Conservation (phyloP, 2,113 vertebrate genomes). For the Suncus etruscus region DNA sequence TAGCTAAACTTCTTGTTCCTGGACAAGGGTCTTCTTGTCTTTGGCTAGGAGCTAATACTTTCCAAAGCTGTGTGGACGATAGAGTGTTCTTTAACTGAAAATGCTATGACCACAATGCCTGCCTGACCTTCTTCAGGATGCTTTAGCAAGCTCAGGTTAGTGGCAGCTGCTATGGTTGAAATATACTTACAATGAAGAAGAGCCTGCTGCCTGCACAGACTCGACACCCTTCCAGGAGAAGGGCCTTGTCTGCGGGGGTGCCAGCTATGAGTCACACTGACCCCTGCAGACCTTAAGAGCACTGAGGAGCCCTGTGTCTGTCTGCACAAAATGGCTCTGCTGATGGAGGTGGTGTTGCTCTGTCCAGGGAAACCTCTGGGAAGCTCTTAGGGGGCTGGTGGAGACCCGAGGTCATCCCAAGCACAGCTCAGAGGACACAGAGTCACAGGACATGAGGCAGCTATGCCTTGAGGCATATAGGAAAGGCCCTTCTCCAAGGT, state of each 20-base stretch:
- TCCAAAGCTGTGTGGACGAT: too few species aligned
- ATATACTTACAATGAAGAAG: too few species aligned
- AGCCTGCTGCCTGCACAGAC: too few species aligned
- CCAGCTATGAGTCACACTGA: neutral
- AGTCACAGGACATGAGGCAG: accelerated
- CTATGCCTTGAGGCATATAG: accelerated
- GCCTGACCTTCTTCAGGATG: too few species aligned
- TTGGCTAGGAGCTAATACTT: too few species aligned
- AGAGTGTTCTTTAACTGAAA: too few species aligned
- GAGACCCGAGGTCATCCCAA: neutral
- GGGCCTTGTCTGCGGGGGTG: too few species aligned
- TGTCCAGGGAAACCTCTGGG: neutral
- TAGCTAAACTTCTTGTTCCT: neutral
- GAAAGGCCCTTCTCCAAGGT: neutral
- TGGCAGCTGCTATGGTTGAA: too few species aligned
- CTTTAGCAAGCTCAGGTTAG: too few species aligned
- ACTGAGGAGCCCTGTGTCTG: neutral
- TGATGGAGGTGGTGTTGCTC: neutral
- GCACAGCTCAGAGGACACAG: neutral
- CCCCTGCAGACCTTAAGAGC: neutral
- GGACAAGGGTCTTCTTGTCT: neutral
- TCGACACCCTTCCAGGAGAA: too few species aligned
- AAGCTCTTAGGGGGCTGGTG: neutral
- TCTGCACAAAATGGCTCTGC: neutral
- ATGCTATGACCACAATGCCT: too few species aligned